A percentile compares a stretch with the other conserved stretches of the same genome.
phyloP scores from a whole-genome alignment of 1,140 invertebrate genomes.

The Linepithema humile region DNA sequence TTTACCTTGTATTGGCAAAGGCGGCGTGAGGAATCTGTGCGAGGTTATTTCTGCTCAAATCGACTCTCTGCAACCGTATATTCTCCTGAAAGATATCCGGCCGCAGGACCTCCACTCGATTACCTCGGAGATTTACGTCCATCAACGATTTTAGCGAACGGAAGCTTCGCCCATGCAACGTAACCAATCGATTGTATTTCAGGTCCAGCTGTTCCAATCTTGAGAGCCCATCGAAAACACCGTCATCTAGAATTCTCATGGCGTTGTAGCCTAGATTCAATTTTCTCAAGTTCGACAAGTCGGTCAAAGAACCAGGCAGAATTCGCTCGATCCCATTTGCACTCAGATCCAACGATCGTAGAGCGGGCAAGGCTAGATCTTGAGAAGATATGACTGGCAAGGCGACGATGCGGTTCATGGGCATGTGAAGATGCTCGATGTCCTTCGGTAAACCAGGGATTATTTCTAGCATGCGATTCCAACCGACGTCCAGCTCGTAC shows the following conservation, averaged over 20 bases:
- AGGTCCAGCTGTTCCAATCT: slow-evolving; percentile 91
- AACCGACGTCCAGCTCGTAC: slow-evolving; percentile 91
- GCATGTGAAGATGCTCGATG: slow-evolving; percentile 91
- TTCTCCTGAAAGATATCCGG: slow-evolving; percentile 89
- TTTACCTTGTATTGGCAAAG: slow-evolving; percentile 87
- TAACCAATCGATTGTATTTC: slow-evolving; percentile 89
- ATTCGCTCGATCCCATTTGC: slow-evolving; percentile 91
- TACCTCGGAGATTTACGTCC: slow-evolving; percentile 90
- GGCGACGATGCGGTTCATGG: slow-evolving; percentile 89
- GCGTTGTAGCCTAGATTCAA: slow-evolving; percentile 92
- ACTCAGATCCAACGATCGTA: slow-evolving; percentile 90
- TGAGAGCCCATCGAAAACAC: slow-evolving; percentile 88
- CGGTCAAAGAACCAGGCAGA: slow-evolving; percentile 87
- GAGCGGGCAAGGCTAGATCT: slow-evolving; percentile 88
- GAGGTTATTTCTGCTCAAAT: slow-evolving; percentile 92
- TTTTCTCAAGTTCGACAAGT: slow-evolving; percentile 88
- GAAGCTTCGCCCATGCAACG: slow-evolving; percentile 88
- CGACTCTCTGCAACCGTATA: slow-evolving; percentile 87
- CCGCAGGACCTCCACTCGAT: slow-evolving; percentile 89
- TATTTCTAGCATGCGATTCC: slow-evolving; percentile 89
- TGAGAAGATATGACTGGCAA: slow-evolving; percentile 87
- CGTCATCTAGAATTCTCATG: slow-evolving; percentile 88
- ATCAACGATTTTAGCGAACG: slow-evolving; percentile 87
- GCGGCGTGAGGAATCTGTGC: slow-evolving; percentile 87
- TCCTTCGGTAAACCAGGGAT: slow-evolving; percentile 90